Conservation (phyloP, 2,888 invertebrate species). For the Netelia melanura region DNA sequence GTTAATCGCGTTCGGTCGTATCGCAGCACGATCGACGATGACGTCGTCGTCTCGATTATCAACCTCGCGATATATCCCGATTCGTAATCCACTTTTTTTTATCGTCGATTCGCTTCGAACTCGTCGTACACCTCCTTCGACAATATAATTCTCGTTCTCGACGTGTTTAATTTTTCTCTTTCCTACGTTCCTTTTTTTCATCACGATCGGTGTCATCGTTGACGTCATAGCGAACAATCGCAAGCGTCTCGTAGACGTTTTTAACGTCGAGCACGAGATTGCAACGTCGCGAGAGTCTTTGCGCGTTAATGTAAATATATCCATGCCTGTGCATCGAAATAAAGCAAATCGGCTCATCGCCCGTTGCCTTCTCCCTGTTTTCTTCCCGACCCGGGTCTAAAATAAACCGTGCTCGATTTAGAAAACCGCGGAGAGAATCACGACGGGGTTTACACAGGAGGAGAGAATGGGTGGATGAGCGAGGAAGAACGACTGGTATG, state of each 20-base stretch:
- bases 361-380: conserved; percentile 26
- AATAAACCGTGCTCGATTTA: conserved; percentile 49
- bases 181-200: neutral
- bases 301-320: neutral
- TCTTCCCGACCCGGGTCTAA: conserved; percentile 37
- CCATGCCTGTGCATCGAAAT: neutral
- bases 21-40: no score
- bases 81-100: no score
- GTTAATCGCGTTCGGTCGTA: no score
- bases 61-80: no score
- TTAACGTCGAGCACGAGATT: no score
- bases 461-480: neutral
- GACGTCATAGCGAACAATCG: conserved; percentile 1
- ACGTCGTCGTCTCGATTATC: no score
- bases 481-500: conserved; percentile 8
- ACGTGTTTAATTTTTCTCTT: neutral
- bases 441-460: neutral
- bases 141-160: no score
- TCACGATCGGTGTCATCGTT: conserved; percentile 14
- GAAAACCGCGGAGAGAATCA: conserved; percentile 26
- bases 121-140: no score
- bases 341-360: conserved; percentile 29
- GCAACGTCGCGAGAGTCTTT: neutral
- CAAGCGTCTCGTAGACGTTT: no score
- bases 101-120: no score